phyloP scores from a whole-genome alignment of 1,140 invertebrate genomes.

The Ostrea denselamellosa region DNA sequence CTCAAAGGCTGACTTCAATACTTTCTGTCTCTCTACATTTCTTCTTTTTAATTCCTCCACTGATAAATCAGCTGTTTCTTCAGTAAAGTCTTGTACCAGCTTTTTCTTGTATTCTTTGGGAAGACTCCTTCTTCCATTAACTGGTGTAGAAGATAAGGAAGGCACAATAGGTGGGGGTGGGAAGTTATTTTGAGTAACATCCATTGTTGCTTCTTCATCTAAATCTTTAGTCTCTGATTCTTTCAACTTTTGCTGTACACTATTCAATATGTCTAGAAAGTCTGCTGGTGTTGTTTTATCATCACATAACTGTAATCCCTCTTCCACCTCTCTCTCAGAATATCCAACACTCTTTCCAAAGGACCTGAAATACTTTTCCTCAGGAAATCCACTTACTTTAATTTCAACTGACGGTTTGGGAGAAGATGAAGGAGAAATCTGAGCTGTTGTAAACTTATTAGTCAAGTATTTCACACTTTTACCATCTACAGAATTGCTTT shows the following conservation, averaged over 20 bases:
- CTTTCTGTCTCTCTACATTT: slow-evolving; percentile 65
- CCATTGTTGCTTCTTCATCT: not conserved
- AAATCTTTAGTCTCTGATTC: slow-evolving; percentile 34
- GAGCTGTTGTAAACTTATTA: slow-evolving; percentile 14
- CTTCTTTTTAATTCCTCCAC: slow-evolving; percentile 62
- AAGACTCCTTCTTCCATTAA: slow-evolving; percentile 50
- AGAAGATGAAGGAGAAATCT: slow-evolving; percentile 43
- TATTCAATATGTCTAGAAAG: slow-evolving; percentile 60
- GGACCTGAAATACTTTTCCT: slow-evolving; percentile 58
- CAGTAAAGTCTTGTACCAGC: slow-evolving; percentile 58
- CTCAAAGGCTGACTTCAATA: slow-evolving; percentile 59
- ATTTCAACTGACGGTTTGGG: not conserved
- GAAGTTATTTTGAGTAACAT: slow-evolving; percentile 39
- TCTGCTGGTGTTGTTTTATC: slow-evolving; percentile 66
- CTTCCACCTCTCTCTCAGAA: slow-evolving; percentile 56
- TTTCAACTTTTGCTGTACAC: slow-evolving; percentile 40
- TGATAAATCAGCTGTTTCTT: slow-evolving; percentile 58
- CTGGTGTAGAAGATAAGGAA: slow-evolving; percentile 27
- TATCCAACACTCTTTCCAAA: slow-evolving; percentile 64
- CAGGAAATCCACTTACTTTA: not conserved
- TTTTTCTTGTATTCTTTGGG: slow-evolving; percentile 64
- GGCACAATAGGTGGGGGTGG: slow-evolving; percentile 51
- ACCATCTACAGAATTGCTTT: not conserved
- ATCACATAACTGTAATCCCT: slow-evolving; percentile 62
- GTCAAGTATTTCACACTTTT: slow-evolving; percentile 31